Evolutionary conservation across 2,797 vertebrate genomes (phyloP).

Genomic region (Otolemur crassicaudatus): DNA sequence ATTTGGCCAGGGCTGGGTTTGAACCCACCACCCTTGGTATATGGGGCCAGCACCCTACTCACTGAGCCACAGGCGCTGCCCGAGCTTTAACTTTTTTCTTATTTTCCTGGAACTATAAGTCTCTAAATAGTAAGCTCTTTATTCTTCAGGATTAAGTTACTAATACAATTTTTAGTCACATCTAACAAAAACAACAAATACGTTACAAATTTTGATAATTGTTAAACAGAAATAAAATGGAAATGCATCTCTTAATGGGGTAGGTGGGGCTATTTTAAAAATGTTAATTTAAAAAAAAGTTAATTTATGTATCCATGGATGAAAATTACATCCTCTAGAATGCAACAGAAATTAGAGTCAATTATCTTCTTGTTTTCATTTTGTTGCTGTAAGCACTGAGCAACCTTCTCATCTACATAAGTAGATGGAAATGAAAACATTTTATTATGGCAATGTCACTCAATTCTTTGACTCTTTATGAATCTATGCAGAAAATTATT

Average conservation of each 20-base stretch:
- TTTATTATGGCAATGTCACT: background rate
- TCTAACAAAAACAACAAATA: background rate
- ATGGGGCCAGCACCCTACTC: no score
- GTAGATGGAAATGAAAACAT: background rate
- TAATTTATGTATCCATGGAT: background rate
- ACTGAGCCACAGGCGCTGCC: no score
- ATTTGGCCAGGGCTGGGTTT: no score
- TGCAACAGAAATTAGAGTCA: background rate
- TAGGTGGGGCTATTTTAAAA: background rate
- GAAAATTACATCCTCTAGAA: constrained; percentile 2
- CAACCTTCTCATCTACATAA: background rate
- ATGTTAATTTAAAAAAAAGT: background rate
- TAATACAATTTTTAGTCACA: constrained; percentile 16
- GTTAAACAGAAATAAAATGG: constrained; percentile 19
- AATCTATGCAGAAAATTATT: constrained; percentile 21
- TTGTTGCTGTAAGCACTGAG: background rate
- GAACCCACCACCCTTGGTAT: no score
- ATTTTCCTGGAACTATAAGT: background rate
- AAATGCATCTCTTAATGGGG: background rate
- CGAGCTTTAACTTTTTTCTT: background rate
- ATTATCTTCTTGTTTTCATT: background rate
- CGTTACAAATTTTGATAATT: background rate
- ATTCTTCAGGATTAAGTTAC: background rate
- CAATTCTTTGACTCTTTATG: background rate
- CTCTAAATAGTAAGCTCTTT: background rate